Evolutionary conservation across 2,888 invertebrate species (phyloP).

Genomic region (Oscheius onirici): DNA sequence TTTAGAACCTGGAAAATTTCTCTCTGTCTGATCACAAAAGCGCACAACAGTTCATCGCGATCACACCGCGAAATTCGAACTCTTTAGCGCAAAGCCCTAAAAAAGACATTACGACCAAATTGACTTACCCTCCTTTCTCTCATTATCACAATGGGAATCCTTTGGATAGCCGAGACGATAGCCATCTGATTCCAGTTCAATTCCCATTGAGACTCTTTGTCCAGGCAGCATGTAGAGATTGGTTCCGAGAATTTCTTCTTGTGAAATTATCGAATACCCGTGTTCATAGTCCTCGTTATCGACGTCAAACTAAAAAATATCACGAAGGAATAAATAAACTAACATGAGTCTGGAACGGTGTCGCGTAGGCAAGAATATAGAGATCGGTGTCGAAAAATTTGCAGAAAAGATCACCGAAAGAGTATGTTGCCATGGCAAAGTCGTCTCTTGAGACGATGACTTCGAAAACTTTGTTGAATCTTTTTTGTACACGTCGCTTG

Average conservation of each 20-base stretch:
- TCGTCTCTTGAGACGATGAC: not conserved
- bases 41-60: too few species aligned
- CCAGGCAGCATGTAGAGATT: slow-evolving; percentile 2
- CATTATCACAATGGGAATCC: slow-evolving; percentile 18
- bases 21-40: too few species aligned
- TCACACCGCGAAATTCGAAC: not conserved
- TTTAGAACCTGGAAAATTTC: slow-evolving; percentile 2
- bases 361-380: not conserved
- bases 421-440: not conserved
- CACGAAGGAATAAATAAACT: not conserved
- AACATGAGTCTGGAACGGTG: not conserved
- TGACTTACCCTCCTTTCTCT: not conserved
- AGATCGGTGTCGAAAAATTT: not conserved
- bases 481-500: not conserved
- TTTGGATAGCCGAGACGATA: slow-evolving; percentile 11
- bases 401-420: not conserved
- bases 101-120: not conserved
- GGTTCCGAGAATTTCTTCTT: slow-evolving; percentile 2
- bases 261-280: not conserved
- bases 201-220: slow-evolving; percentile 2
- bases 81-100: not conserved
- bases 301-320: not conserved
- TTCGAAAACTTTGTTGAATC: not conserved
- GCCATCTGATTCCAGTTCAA: slow-evolving; percentile 13
- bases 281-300: not conserved